Evolutionary conservation across 2,888 invertebrate species (phyloP), one percentile per base, ranked within the genome.

Genomic region (Ptilodon capucinus): DNA sequence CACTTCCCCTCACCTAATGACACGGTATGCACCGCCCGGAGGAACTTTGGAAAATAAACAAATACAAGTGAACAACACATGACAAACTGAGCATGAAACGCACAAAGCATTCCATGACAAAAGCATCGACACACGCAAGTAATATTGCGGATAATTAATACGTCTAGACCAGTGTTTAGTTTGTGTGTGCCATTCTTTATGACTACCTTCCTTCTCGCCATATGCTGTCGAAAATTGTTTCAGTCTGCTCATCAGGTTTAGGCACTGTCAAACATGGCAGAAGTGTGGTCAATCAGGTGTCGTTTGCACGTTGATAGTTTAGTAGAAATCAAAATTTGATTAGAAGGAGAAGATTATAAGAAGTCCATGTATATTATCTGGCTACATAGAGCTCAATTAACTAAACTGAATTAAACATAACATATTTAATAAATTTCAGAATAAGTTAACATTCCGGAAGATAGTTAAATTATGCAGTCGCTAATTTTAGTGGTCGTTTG

Each of bases 1-100:
- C 88, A 86, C 86, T 84, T 84, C 75, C 80, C 81, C 78, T 74
- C 71, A 59, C 49, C 64, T 86, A 89, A 89, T 88, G 76, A 86
- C 74, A 86, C 58, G 75, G 74, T 79, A 72, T 72, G 60, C 66
- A 64, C 62, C 71, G 71, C 60, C 59, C 51, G 46, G 64, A 64
- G 69, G 71, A 74, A 68, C 72, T 78, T 76, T 81, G 72, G 55
- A 81, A 79, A 79, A 80, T 79, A 77, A 75, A 81, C 74, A 77
- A 78, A 68, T 57, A 57, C 51, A 56, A 60, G 48, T 45, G 54
- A 53, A 46, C 45, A 60, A 57, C 57, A 44, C 59, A 60, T 42
- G 49, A 42, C 52, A 57, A 42, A 44, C 48, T 50, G 48, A 52
- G 14, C 51, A 58, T 53, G 43, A 34, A 34, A 34, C 14, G 6